Base-by-base conservation (phyloP, 2,797 vertebrate genomes). In the Pipistrellus pipistrellus region DNA sequence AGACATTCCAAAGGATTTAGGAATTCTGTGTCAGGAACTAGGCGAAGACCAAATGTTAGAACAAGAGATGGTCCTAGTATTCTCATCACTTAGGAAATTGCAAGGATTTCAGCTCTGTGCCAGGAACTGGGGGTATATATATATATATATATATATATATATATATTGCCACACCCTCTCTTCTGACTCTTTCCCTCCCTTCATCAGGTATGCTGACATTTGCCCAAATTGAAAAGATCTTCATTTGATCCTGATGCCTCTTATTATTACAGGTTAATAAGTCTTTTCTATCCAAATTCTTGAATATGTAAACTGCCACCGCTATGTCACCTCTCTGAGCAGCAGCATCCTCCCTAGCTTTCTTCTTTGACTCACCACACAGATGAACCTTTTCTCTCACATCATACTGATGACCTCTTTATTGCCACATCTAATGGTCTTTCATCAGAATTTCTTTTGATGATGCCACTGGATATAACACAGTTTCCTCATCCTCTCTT, bases 391-490 rank as follows among this genome's bases (percentile, higher is more conserved):
- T 57, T 71, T 18, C 48, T n/a, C 51, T 30, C 25, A 25, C 20
- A 15, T 84, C 73, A 77, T 91, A 35, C 87, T 85, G 27, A 81
- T 87, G 62, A 41, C 25, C 46, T 64, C 46, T 46, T 77, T 44
- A 91, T 92, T 94, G 80, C 68, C 32, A 69, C 76, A 91, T 73
- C 21, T 6, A 44, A 23, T 57, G 48, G 44, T 62, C 57, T 95
- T 93, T 87, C 75, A 44, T 87, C 92, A 95, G 88, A 68, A 27
- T 69, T 73, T 32, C 44, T 90, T 85, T 76, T 71, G 82, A 66
- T 88, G 46, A 88, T n/a, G 17, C 44, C 62, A 25, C 11, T 80
- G 11, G 69, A 32, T 20, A 46, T 46, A 68, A 72, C 27, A 66
- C 30, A 25, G 14, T 78, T 78, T 44, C 51, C 41, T 95, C 72